Evolutionary conservation across 1,140 invertebrate genomes (phyloP), one percentile per base, ranked within the genome.

Genomic region (Sarcophaga peregrina): DNA sequence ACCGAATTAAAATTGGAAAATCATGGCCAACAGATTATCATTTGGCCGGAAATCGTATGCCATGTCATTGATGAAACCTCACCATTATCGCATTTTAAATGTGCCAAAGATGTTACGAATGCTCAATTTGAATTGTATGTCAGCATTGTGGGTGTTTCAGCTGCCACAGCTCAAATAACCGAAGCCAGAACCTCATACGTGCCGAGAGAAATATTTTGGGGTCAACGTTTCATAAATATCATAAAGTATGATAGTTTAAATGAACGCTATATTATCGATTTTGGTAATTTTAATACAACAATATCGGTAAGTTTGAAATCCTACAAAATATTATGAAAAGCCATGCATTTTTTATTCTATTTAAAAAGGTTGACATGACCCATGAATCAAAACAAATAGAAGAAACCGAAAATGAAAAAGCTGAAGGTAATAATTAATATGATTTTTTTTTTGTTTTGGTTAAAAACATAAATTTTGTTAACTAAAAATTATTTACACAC

Each of bases 211-310:
- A 95, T 98, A 45, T 92, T 95, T 25, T 98, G 96, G 96, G 96
- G 96, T 5, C 94, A 97, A 88, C 91, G 95, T 10, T 97, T 97
- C 86, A 93, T 93, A 84, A 94, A 94, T 68, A 93, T 93, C 4
- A 87, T 93, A 13, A 93, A 93, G 73, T 99, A 98, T 90, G 96
- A 96, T 85, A 96, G 96, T 86, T 95, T 96, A 74, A 94, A 96
- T 68, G 95, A 97, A 82, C 95, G 95, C 50, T 99, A 98, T 91
- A 93, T 96, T 85, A 96, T 99, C 17, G 97, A 99, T 90, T 99
- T 98, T 88, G 95, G 95, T 46, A 93, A 96, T 85, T 99, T 99
- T 90, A 96, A 99, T 89, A 95, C 95, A 84, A 98, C 97, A 10
- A 89, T 89, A 62, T 88, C 89, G 76, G 89, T 88, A 73, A 80